Evolutionary conservation across 2,113 vertebrate genomes (phyloP).

Genomic region (Miniopterus natalensis): DNA sequence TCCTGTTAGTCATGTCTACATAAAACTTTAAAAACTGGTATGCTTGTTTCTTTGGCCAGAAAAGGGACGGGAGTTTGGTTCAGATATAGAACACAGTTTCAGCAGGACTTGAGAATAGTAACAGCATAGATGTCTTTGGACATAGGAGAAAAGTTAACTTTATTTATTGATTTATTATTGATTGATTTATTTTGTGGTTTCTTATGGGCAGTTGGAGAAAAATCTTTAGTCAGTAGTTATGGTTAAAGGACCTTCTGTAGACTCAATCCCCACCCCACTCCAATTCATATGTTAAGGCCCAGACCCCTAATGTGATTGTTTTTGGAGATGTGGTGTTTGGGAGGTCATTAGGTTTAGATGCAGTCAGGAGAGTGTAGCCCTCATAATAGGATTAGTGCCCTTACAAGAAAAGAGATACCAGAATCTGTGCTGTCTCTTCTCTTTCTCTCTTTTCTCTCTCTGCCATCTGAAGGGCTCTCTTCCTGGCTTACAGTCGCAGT

Average conservation of each 20-base stretch:
- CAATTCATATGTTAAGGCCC: background rate
- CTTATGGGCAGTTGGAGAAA: constrained; percentile 11
- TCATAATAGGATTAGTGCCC: background rate
- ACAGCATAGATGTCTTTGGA: background rate
- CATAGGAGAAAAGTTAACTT: background rate
- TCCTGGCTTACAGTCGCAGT: background rate
- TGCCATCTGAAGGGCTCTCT: background rate
- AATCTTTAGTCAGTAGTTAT: background rate
- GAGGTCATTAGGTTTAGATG: background rate
- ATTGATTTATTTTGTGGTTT: background rate
- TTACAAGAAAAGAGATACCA: background rate
- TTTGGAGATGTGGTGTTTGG: background rate
- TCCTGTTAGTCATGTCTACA: background rate
- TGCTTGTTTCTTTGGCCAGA: constrained; percentile 40
- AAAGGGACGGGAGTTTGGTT: constrained; percentile 12
- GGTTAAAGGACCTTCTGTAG: background rate
- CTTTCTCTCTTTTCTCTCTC: background rate
- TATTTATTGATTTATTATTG: background rate
- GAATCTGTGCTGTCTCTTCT: background rate
- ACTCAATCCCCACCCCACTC: background rate
- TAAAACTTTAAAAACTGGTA: background rate
- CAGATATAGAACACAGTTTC: background rate
- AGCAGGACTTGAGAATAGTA: background rate
- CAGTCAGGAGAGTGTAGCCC: background rate
- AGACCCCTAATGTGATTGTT: background rate